Conservation (phyloP, 1,140 invertebrate species). For the Glomeris maerens region DNA sequence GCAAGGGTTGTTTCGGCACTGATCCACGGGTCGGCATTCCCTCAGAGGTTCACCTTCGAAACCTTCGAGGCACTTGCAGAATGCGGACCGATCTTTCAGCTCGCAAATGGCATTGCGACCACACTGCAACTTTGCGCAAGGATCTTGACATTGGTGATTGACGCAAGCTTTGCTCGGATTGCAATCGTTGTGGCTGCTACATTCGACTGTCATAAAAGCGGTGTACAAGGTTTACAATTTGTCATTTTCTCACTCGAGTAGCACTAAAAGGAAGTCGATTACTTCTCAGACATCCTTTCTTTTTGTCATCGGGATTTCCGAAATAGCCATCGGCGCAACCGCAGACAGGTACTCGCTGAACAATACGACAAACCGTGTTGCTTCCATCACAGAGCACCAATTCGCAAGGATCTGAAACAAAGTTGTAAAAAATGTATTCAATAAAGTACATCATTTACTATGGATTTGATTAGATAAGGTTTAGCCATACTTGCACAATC, state of each 20-base stretch:
- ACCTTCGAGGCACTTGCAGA: slow-evolving; percentile 61
- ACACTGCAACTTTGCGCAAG: slow-evolving; percentile 56
- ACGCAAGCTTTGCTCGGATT: slow-evolving; percentile 35
- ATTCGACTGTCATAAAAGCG: slow-evolving; percentile 18
- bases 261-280: slow-evolving; percentile 58
- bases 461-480: too few species aligned
- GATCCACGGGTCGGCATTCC: slow-evolving; percentile 59
- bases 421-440: neutral
- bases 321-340: slow-evolving; percentile 58
- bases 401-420: slow-evolving; percentile 12
- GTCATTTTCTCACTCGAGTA: too few species aligned
- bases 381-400: slow-evolving; percentile 35
- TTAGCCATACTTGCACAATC: neutral
- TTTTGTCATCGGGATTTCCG: slow-evolving; percentile 49
- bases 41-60: slow-evolving; percentile 61
- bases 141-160: slow-evolving; percentile 60
- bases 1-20: slow-evolving; percentile 60
- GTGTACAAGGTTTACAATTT: neutral
- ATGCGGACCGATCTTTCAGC: slow-evolving; percentile 49
- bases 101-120: slow-evolving; percentile 69
- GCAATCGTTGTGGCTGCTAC: slow-evolving; percentile 22
- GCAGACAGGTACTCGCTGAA: slow-evolving; percentile 55
- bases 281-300: slow-evolving; percentile 31
- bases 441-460: neutral
- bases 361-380: slow-evolving; percentile 57